A percentile compares a stretch with the other conserved stretches of the same genome.
Evolutionary conservation across 2,797 vertebrate genomes (phyloP).

Genomic region (Squalus acanthias): DNA sequence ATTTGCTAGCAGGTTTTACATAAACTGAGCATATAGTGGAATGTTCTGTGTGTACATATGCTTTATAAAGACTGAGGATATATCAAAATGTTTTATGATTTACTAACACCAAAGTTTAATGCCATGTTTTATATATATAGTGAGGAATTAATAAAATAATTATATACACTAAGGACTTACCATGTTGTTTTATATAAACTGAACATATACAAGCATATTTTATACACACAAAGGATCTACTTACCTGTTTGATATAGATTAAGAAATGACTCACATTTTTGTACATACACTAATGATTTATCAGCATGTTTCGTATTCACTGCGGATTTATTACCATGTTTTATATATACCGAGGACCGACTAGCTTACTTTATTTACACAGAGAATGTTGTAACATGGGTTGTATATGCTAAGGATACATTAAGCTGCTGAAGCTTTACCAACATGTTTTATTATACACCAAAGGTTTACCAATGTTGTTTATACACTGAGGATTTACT

Average conservation of each 20-base stretch:
- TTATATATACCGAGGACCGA: neutral
- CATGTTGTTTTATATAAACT: neutral
- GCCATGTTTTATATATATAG: neutral
- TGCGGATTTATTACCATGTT: conserved; percentile 3
- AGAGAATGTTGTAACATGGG: neutral
- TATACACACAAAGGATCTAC: neutral
- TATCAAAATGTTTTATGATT: neutral
- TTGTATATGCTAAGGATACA: conserved; percentile 8
- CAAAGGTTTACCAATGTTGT: neutral
- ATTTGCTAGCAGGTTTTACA: neutral
- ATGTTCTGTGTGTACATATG: neutral
- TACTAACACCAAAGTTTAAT: neutral
- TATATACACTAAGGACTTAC: neutral
- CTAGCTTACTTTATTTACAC: neutral
- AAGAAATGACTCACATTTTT: neutral
- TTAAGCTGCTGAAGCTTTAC: neutral
- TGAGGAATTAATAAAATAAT: neutral
- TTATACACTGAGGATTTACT: conserved; percentile 8
- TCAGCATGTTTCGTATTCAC: neutral
- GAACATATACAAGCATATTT: neutral
- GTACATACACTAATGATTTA: neutral
- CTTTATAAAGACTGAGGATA: neutral
- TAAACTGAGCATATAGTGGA: neutral
- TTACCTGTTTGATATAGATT: neutral
- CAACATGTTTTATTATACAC: neutral